A percentile compares a stretch with the other conserved stretches of the same genome.
These are phyloP conservation scores for Neotragus moschatus DNA, from an alignment of 2,113 vertebrate genomes.

Conservation along the genomic window DNA sequence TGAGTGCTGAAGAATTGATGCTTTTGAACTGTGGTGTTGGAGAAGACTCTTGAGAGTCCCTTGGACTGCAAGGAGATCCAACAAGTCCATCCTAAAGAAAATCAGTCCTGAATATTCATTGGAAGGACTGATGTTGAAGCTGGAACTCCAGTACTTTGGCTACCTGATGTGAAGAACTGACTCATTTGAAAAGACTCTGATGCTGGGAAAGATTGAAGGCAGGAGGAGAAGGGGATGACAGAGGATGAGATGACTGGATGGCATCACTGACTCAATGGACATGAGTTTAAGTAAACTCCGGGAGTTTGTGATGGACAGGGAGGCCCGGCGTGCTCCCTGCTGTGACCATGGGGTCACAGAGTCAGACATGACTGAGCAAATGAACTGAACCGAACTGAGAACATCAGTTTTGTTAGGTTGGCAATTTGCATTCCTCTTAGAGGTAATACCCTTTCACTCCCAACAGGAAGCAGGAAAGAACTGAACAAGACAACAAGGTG, in stretches of 20 bases:
- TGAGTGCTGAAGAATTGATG: background rate
- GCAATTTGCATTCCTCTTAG: background rate
- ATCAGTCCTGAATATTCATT: background rate
- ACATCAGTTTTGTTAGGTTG: background rate
- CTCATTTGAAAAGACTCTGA: background rate
- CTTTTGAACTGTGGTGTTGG: background rate
- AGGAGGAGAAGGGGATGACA: background rate
- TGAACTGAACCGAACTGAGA: background rate
- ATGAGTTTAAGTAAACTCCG: background rate
- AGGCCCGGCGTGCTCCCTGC: background rate
- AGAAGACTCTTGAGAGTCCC: background rate
- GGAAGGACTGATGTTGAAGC: background rate
- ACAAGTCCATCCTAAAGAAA: background rate
- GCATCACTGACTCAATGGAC: background rate
- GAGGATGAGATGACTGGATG: background rate
- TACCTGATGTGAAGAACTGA: background rate
- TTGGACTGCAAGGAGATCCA: background rate
- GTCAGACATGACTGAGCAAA: background rate
- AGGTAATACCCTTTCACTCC: background rate
- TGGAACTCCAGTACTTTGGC: background rate
- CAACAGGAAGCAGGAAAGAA: background rate
- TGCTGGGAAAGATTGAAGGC: background rate
- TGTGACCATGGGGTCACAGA: background rate
- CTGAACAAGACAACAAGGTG: background rate
- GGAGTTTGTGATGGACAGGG: background rate